Conservation (phyloP, 2,888 invertebrate species). For the Eustalomyia histrio region DNA sequence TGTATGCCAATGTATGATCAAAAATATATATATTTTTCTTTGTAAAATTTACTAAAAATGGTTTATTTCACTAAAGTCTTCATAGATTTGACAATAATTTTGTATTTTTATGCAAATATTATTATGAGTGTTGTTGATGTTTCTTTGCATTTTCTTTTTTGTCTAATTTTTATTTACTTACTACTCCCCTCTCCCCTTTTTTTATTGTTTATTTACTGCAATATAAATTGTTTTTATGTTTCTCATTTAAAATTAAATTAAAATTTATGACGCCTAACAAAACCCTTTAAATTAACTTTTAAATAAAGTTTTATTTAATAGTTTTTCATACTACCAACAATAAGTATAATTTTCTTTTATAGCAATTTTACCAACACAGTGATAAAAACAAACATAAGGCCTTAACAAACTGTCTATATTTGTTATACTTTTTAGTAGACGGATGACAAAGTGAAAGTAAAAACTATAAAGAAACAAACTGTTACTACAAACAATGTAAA, state of each 20-base stretch:
- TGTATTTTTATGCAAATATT: no score
- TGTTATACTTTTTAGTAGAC: no score
- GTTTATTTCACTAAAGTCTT: no score
- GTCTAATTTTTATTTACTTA: no score
- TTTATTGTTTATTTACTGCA: not conserved
- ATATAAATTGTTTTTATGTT: not conserved
- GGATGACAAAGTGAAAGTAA: no score
- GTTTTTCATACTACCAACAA: not conserved
- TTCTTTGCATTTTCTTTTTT: no score
- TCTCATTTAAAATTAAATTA: slow-evolving; percentile 38
- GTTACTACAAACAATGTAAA: not conserved
- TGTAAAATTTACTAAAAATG: no score
- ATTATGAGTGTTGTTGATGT: no score
- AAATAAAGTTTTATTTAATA: slow-evolving; percentile 34
- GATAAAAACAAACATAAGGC: slow-evolving; percentile 6
- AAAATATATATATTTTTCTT: no score
- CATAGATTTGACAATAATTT: no score
- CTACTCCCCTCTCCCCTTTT: no score
- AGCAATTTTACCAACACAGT: not conserved
- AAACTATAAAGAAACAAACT: not conserved
- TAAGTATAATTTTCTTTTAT: slow-evolving; percentile 16
- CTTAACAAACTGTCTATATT: not conserved
- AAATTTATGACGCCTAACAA: slow-evolving; percentile 42
- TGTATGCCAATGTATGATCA: no score
- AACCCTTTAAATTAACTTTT: slow-evolving; percentile 42